Conservation (phyloP, 2,113 vertebrate genomes). For the Oncorhynchus gorbuscha region DNA sequence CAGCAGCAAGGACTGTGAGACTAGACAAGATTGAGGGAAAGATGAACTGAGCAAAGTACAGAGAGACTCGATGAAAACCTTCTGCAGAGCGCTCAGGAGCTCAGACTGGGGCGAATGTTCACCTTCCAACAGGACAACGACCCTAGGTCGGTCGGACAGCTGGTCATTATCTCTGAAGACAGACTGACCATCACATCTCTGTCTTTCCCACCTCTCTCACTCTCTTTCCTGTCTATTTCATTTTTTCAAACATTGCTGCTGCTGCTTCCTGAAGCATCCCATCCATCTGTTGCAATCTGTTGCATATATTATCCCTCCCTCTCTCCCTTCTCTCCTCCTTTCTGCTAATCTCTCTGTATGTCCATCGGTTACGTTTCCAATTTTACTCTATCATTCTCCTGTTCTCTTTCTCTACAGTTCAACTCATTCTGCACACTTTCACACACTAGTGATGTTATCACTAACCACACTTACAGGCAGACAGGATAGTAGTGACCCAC, state of each 20-base stretch:
- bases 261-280: slow-evolving; percentile 34
- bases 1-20: too few relatives aligned
- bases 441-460: slow-evolving; percentile 9
- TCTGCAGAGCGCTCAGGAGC: too few relatives aligned
- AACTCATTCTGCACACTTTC: background rate
- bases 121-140: too few relatives aligned
- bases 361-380: slow-evolving; percentile 21
- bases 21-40: too few relatives aligned
- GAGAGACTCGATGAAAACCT: too few relatives aligned
- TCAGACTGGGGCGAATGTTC: too few relatives aligned
- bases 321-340: slow-evolving; percentile 22
- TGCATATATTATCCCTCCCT: too few relatives aligned
- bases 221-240: slow-evolving; percentile 2
- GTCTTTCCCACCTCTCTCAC: background rate
- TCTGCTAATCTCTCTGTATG: slow-evolving; percentile 29
- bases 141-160: slow-evolving; percentile 24
- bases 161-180: slow-evolving; percentile 48
- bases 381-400: slow-evolving; percentile 1
- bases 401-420: slow-evolving; percentile 4
- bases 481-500: slow-evolving; percentile 6
- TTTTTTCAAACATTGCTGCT: slow-evolving; percentile 26
- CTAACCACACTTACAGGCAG: slow-evolving; percentile 12
- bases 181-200: slow-evolving; percentile 23
- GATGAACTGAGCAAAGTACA: too few relatives aligned
- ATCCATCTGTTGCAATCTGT: slow-evolving; percentile 52